phyloP scores from a whole-genome alignment of 2,888 invertebrate species.

The Hecatera dysodea region DNA sequence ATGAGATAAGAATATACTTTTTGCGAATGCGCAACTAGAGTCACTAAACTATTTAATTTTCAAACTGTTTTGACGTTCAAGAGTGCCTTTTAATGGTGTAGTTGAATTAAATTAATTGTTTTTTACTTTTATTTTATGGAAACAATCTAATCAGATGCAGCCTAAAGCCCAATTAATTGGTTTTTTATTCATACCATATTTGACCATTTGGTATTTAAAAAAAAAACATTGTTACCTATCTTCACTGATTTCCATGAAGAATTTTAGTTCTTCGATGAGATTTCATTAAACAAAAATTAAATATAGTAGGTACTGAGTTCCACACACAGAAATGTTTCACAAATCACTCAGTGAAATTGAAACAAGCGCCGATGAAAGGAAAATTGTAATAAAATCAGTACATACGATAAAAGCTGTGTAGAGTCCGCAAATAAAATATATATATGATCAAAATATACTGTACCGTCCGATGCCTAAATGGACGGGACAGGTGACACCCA shows the following conservation, averaged over 20 bases:
- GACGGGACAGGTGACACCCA: constrained; percentile 46
- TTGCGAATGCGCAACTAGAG: too few species aligned
- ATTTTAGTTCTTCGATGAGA: neutral
- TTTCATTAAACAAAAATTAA: neutral
- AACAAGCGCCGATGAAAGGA: constrained; percentile 7
- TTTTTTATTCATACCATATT: neutral
- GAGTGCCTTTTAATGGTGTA: too few species aligned
- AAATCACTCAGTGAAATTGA: constrained; percentile 13
- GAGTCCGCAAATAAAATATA: constrained; percentile 32
- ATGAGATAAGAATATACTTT: too few species aligned
- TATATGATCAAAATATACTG: constrained; percentile 25
- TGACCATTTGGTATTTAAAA: neutral
- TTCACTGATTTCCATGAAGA: too few species aligned
- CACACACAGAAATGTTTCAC: neutral
- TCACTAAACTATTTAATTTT: too few species aligned
- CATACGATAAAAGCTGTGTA: constrained; percentile 11
- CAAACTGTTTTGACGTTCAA: too few species aligned
- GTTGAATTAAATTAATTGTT: too few species aligned
- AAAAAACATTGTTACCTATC: neutral
- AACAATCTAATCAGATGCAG: neutral
- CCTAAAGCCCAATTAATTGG: neutral
- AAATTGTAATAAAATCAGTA: constrained; percentile 33
- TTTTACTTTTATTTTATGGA: neutral
- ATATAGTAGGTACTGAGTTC: neutral
- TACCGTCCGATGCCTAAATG: constrained; percentile 29